Evolutionary conservation across 2,113 vertebrate genomes (phyloP).

Genomic region (Jaculus jaculus): DNA sequence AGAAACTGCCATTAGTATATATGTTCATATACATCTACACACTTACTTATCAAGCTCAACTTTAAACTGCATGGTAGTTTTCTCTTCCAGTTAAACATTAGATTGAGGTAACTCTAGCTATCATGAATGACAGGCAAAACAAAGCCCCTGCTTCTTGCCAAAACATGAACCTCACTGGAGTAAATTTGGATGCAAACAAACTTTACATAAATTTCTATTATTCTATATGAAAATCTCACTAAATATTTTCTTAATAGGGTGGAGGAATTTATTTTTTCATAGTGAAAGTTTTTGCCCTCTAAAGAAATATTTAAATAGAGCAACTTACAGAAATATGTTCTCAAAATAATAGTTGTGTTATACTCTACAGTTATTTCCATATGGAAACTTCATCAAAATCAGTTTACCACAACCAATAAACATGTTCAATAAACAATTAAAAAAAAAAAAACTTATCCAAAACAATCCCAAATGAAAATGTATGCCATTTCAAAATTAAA

Average conservation of each 20-base stretch:
- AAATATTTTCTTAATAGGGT: constrained; percentile 17
- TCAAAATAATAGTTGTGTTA: constrained; percentile 25
- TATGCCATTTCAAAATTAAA: no score
- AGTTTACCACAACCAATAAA: constrained; percentile 34
- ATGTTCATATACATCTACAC: no score
- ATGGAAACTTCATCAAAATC: constrained; percentile 9
- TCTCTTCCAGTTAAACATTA: constrained; percentile 12
- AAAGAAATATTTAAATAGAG: constrained; percentile 37
- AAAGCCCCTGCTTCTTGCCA: constrained; percentile 6
- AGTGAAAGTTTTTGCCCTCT: constrained; percentile 39
- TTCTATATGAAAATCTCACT: constrained; percentile 57
- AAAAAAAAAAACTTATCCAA: constrained; percentile 52
- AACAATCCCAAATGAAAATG: constrained; percentile 5
- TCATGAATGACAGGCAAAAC: constrained; percentile 32
- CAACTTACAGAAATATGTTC: constrained; percentile 43
- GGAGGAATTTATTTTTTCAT: background rate
- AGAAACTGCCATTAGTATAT: no score
- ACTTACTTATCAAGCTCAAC: no score
- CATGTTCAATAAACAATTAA: constrained; percentile 37
- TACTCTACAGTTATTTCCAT: constrained; percentile 33
- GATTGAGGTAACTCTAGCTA: constrained; percentile 10
- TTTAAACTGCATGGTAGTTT: no score
- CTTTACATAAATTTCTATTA: constrained; percentile 22
- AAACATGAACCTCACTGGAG: background rate
- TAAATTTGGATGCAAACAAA: constrained; percentile 22